These are phyloP conservation scores for Liopterus haemorrhoidalis DNA, from an alignment of 2,888 invertebrate species.

Conservation along the genomic window DNA sequence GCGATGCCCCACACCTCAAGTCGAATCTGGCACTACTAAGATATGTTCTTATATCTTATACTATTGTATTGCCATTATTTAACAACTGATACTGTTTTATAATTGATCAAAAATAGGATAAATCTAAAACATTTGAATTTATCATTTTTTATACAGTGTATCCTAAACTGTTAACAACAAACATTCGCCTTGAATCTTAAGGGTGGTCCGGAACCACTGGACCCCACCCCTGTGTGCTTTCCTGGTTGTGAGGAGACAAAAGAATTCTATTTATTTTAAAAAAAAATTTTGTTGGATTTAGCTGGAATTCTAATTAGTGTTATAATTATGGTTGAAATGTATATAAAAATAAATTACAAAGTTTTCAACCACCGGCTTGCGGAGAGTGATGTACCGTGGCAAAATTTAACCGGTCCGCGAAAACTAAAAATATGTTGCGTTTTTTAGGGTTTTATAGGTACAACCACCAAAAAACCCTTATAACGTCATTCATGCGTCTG, in stretches of 20 bases:
- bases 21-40: neutral
- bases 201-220: neutral
- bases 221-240: neutral
- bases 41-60: neutral
- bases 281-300: neutral
- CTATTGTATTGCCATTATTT: slow-evolving; percentile 1
- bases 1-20: slow-evolving; percentile 3
- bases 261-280: neutral
- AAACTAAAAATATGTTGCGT: no score
- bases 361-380: no score
- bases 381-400: no score
- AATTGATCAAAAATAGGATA: neutral
- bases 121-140: neutral
- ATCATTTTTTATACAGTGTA: neutral
- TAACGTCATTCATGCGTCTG: no score
- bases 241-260: no score
- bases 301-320: no score
- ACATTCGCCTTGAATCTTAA: neutral
- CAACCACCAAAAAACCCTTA: no score
- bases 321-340: no score
- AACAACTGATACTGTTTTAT: neutral
- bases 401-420: no score
- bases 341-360: no score
- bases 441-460: no score
- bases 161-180: neutral